phyloP scores from a whole-genome alignment of 2,797 vertebrate genomes.

The Sebastes oblongus region DNA sequence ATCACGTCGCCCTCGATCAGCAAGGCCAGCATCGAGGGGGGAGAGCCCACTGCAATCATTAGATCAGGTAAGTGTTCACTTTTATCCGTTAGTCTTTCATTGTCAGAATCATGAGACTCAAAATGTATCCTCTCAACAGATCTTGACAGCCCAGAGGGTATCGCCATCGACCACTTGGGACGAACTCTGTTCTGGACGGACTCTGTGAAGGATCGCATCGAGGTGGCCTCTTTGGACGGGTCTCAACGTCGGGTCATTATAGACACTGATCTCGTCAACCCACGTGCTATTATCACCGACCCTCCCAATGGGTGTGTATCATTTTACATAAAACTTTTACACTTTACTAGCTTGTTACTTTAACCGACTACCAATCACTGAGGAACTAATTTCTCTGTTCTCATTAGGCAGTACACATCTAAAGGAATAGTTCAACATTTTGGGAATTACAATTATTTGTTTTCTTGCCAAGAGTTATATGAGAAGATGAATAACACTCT shows the following conservation, averaged over 20 bases:
- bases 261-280: slow-evolving; percentile 88
- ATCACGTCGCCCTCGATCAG: slow-evolving; percentile 92
- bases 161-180: slow-evolving; percentile 89
- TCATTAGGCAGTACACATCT: background rate
- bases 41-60: slow-evolving; percentile 85
- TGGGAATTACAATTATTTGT: background rate
- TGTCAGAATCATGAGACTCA: background rate
- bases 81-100: background rate
- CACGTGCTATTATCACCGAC: slow-evolving; percentile 88
- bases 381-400: background rate
- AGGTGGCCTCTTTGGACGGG: slow-evolving; percentile 91
- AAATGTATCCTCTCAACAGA: slow-evolving; percentile 71
- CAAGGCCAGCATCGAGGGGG: slow-evolving; percentile 87
- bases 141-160: slow-evolving; percentile 91
- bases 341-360: background rate
- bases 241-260: slow-evolving; percentile 89
- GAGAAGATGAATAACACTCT: background rate
- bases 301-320: slow-evolving; percentile 84
- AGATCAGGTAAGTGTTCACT: slow-evolving; percentile 79
- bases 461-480: background rate
- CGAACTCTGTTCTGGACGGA: slow-evolving; percentile 95
- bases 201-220: slow-evolving; percentile 88
- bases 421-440: background rate
- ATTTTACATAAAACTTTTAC: background rate
- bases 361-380: background rate